Conservation (phyloP, 2,113 vertebrate species). For the Setophaga coronata region DNA sequence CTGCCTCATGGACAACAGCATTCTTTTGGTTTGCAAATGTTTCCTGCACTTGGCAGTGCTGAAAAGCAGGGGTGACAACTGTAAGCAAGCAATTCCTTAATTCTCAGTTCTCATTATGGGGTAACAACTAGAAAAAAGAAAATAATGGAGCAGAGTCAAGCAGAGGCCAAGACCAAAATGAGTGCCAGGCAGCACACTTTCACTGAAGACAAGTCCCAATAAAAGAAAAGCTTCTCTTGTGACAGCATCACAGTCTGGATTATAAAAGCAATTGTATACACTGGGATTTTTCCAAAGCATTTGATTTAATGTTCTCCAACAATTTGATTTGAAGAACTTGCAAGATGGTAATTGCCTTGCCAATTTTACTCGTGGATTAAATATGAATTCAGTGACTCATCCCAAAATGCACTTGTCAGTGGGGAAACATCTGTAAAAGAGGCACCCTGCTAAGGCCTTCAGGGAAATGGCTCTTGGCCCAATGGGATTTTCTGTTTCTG, state of each 20-base stretch:
- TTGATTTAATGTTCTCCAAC: constrained; percentile 45
- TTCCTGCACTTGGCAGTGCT: background rate
- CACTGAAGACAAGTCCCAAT: background rate
- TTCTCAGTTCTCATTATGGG: background rate
- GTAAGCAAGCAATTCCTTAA: background rate
- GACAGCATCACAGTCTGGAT: background rate
- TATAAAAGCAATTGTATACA: constrained; percentile 8
- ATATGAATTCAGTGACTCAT: constrained; percentile 35
- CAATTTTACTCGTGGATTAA: constrained; percentile 34
- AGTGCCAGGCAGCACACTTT: background rate
- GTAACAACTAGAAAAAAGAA: background rate
- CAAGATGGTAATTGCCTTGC: constrained; percentile 7
- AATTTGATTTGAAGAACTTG: constrained; percentile 28
- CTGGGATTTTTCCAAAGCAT: background rate
- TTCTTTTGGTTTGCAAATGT: background rate
- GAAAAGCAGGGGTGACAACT: background rate
- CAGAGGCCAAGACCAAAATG: background rate
- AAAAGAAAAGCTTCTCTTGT: background rate
- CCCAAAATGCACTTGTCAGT: background rate
- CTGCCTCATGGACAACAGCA: background rate
- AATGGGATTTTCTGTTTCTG: background rate
- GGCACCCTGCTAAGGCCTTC: background rate
- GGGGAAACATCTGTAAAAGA: background rate
- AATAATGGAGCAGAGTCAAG: background rate
- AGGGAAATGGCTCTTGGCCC: background rate